These are phyloP conservation scores for Callaeas wilsoni DNA, from an alignment of 2,113 vertebrate genomes.

Conservation along the genomic window DNA sequence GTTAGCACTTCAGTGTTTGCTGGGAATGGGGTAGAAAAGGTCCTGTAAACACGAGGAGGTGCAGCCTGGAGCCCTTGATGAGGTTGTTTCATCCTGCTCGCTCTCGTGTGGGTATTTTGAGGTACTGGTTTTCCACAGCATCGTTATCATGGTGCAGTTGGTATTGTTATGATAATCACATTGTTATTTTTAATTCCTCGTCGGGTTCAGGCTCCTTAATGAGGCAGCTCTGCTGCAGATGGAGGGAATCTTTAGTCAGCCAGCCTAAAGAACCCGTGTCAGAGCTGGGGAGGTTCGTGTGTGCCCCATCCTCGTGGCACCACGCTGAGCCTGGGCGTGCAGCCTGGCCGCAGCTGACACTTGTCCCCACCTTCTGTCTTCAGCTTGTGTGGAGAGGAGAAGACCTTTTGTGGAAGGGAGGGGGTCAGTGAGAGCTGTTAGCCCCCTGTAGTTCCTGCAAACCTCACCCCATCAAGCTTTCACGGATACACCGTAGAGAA, in stretches of 20 bases:
- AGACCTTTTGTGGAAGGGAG: background rate
- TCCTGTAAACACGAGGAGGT: accelerated
- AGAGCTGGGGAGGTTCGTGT: background rate
- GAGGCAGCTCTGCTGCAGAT: background rate
- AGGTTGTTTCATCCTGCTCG: background rate
- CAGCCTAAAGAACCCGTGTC: background rate
- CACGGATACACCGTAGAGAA: accelerated
- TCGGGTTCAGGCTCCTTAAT: background rate
- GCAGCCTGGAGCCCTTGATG: background rate
- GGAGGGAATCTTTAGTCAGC: background rate
- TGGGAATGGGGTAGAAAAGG: background rate
- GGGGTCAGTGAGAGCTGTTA: background rate
- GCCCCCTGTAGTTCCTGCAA: accelerated
- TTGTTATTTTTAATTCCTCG: background rate
- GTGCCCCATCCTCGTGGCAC: background rate
- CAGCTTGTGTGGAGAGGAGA: background rate
- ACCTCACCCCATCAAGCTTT: background rate
- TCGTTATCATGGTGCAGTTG: background rate
- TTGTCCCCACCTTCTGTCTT: background rate
- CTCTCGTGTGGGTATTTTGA: background rate
- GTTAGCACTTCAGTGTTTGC: background rate
- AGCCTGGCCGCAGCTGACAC: background rate
- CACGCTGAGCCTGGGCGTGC: background rate
- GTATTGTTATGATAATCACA: background rate
- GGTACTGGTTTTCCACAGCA: background rate